Percentiles rank a stretch among this genome's conserved stretches.
Conservation (phyloP, 2,797 vertebrate genomes). For the Enteromius radiatus region DNA sequence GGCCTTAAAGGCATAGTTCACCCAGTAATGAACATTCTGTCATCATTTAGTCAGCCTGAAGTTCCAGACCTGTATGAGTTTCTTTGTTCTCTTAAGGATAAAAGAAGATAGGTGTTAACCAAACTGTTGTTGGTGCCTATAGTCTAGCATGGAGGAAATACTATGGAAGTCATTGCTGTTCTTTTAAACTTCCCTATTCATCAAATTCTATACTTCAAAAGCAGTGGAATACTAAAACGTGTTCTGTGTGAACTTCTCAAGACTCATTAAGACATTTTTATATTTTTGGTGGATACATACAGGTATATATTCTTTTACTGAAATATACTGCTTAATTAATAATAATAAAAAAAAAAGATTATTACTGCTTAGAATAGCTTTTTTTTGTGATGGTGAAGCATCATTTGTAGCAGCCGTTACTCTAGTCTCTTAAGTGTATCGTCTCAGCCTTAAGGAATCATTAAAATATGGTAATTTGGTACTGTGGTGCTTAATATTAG, state of each 20-base stretch:
- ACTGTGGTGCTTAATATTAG: constrained; percentile 6
- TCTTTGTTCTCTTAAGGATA: no score
- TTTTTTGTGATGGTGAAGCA: background rate
- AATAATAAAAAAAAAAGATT: background rate
- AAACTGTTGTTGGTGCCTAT: no score
- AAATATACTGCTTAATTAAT: background rate
- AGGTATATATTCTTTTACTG: background rate
- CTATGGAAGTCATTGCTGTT: no score
- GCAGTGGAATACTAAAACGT: no score
- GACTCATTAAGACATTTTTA: background rate
- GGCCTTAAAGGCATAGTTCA: no score
- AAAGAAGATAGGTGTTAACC: no score
- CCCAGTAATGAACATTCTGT: no score
- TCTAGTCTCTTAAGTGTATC: background rate
- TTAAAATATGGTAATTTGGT: constrained; percentile 16
- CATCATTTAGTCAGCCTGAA: no score
- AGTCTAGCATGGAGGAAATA: no score
- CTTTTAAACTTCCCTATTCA: no score
- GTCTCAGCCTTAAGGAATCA: constrained; percentile 1
- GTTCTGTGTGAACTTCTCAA: background rate
- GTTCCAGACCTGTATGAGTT: no score
- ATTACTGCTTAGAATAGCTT: background rate
- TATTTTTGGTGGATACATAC: background rate
- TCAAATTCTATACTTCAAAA: no score
- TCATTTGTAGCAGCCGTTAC: background rate